Conservation (phyloP, 2,113 vertebrate species). For the Xenotilapia leptura region DNA sequence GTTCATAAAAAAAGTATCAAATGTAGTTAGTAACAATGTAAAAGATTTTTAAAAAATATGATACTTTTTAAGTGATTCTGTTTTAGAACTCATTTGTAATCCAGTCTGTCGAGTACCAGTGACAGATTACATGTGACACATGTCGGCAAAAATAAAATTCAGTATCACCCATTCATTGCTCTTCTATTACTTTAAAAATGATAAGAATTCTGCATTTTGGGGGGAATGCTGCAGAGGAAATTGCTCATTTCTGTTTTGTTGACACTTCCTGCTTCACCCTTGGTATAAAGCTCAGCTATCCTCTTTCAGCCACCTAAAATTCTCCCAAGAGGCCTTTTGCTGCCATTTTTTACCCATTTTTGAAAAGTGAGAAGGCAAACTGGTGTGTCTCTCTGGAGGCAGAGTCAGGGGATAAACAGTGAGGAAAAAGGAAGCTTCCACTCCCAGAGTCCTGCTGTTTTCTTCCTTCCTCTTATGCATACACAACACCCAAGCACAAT, state of each 20-base stretch:
- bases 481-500: conserved; percentile 11
- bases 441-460: conserved; percentile 23
- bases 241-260: neutral
- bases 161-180: neutral
- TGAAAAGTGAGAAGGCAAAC: neutral
- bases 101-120: neutral
- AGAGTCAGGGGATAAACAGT: neutral
- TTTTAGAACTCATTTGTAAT: neutral
- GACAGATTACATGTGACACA: neutral
- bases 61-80: neutral
- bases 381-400: conserved; percentile 7
- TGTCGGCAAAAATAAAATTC: neutral
- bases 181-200: neutral
- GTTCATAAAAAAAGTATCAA: neutral
- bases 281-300: neutral
- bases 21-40: neutral
- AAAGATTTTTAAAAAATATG: neutral
- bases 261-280: neutral
- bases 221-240: neutral
- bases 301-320: neutral
- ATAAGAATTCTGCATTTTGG: neutral
- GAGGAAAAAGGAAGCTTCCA: conserved; percentile 31
- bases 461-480: conserved; percentile 6
- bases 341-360: neutral
- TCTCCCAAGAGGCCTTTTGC: neutral